phyloP scores from a whole-genome alignment of 2,797 vertebrate species.

The Malurus leucopterus region DNA sequence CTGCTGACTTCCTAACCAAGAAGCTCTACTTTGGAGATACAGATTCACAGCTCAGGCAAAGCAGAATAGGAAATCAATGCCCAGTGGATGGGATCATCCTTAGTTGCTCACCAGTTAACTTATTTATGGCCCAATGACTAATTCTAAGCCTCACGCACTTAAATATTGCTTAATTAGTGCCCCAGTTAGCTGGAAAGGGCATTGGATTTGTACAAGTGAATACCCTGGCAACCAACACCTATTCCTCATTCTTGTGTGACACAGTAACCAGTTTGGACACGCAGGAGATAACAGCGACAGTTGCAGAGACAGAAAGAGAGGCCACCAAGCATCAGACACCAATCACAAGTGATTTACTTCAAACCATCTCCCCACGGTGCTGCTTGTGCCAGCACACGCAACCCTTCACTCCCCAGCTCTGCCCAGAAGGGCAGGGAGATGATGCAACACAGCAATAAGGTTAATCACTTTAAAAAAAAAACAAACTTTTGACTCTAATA shows the following conservation, averaged over 20 bases:
- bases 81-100: not conserved
- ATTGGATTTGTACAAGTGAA: not conserved
- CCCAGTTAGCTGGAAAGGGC: not conserved
- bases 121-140: not conserved
- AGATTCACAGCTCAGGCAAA: not conserved
- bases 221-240: not conserved
- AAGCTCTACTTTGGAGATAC: accelerated
- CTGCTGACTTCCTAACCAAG: not conserved
- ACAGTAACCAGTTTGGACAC: not conserved
- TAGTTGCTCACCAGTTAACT: not conserved
- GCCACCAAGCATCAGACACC: not conserved
- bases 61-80: not conserved
- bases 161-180: conserved; percentile 2
- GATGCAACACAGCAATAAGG: not conserved
- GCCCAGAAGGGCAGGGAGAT: not conserved
- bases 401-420: not conserved
- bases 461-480: not conserved
- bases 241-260: not conserved
- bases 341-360: conserved; percentile 7
- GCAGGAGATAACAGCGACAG: not conserved
- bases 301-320: not conserved
- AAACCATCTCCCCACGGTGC: not conserved
- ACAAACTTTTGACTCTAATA: not conserved
- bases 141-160: not conserved
- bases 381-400: not conserved